Evolutionary conservation across 2,888 invertebrate genomes (phyloP), one percentile per base, ranked within the genome.

Genomic region (Zaprionus bogoriensis): DNA sequence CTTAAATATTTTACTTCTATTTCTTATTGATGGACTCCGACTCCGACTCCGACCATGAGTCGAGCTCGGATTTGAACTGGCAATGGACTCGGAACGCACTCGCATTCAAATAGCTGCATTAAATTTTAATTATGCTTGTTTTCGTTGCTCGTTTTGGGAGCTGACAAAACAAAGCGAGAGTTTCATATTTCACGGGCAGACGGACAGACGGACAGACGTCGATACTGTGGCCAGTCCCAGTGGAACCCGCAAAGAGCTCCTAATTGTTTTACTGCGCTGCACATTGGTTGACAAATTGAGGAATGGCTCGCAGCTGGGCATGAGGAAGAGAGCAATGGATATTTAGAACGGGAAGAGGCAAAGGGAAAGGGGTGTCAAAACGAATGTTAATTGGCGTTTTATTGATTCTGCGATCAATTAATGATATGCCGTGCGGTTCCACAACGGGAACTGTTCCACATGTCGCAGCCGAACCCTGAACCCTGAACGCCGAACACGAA

Each of bases 241-340:
- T 39, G 32, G 50, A 60, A 48, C 23, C 51, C 52, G 32, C 62
- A 60, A 53, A 22, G 23, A 50, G 60, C 63, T 63, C 69, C 50
- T 41, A 79, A 77, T 79, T 77, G 73, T 79, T 79, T 59, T 65
- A 72, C 61, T 52, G 65, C 65, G 50, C 46, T 61, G 72, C 59
- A 59, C 83, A 76, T 77, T 72, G 63, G 65, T 57, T 73, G 80
- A 83, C 83, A 77, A 77, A 77, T 83, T 79, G 77, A 72, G 62
- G 42, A 57, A 77, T 58, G 60, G 51, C 39, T 25, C 25, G 46
- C 22, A 46, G 51, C n/a, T 39, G 52, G 17, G 12, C 6, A 0
- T 2, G 19, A 19, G 9, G 10, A 28, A 1, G 6, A n/a, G 52
- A 20, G n/a, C n/a, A n/a, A 25, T 9, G 25, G 4, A 4, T 6